phyloP scores from a whole-genome alignment of 1,140 invertebrate genomes.

The Pseudobourletiella spinata region DNA sequence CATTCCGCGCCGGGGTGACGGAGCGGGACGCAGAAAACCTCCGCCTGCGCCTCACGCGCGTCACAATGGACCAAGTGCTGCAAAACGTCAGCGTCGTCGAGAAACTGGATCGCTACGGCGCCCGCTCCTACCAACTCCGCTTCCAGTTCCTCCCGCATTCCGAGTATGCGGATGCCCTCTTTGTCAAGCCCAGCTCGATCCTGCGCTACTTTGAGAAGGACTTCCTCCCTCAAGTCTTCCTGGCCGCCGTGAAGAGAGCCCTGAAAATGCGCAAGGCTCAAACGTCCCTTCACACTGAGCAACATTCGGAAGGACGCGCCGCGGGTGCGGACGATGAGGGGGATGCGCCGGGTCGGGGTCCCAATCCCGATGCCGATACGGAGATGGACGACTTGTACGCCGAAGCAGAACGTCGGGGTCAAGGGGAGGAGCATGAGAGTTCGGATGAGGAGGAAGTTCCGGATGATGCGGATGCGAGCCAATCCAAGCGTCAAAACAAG shows the following conservation, averaged over 20 bases:
- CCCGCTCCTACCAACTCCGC: constrained; percentile 29
- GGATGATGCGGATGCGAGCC: constrained; percentile 52
- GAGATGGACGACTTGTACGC: constrained; percentile 40
- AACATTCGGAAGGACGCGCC: background rate
- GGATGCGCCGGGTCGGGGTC: constrained; percentile 40
- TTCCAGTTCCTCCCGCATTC: constrained; percentile 64
- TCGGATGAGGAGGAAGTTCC: constrained; percentile 52
- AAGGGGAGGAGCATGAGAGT: constrained; percentile 48
- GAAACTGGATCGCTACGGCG: constrained; percentile 45
- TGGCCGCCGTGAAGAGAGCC: constrained; percentile 49
- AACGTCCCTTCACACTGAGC: constrained; percentile 8
- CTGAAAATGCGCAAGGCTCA: constrained; percentile 56
- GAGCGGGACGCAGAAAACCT: constrained; percentile 57
- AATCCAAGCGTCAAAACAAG: constrained; percentile 47
- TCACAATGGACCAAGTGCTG: constrained; percentile 66
- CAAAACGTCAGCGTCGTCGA: constrained; percentile 60
- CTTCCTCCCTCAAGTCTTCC: constrained; percentile 15
- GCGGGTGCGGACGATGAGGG: background rate
- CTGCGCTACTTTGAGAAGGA: constrained; percentile 43
- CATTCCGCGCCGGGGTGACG: no score
- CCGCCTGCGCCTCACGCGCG: constrained; percentile 59
- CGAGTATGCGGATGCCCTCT: constrained; percentile 60
- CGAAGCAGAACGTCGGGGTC: constrained; percentile 37
- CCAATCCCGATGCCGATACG: background rate
- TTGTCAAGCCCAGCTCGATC: constrained; percentile 57